Evolutionary conservation across 2,888 invertebrate species (phyloP).

Genomic region (Timandra comae): DNA sequence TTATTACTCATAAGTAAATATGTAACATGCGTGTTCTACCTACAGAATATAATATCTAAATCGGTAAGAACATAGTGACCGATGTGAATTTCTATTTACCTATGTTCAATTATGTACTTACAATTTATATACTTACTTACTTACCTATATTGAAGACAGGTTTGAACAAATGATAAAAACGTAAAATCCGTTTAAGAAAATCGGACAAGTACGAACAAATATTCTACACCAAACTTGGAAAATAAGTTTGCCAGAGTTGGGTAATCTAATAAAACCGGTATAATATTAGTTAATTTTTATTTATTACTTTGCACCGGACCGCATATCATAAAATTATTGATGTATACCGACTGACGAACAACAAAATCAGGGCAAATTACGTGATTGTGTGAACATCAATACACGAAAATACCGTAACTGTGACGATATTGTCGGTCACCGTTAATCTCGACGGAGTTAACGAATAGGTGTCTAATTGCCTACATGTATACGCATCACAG

Average conservation of each 20-base stretch:
- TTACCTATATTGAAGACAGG: too few species aligned
- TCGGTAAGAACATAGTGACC: slow-evolving; percentile 3
- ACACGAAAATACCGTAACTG: slow-evolving; percentile 21
- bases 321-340: too few species aligned
- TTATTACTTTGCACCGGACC: too few species aligned
- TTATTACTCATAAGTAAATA: slow-evolving; percentile 16
- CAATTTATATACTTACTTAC: too few species aligned
- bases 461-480: slow-evolving; percentile 37
- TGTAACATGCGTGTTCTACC: not conserved
- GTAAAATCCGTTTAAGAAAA: too few species aligned
- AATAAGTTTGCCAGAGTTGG: too few species aligned
- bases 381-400: slow-evolving; percentile 13
- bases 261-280: too few species aligned
- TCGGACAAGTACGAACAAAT: too few species aligned
- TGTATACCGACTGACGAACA: too few species aligned
- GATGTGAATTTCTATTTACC: not conserved
- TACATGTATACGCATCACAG: slow-evolving; percentile 22
- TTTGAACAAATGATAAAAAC: too few species aligned
- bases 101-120: not conserved
- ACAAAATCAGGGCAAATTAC: slow-evolving; percentile 21
- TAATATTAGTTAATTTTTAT: too few species aligned
- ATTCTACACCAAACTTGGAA: too few species aligned
- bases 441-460: slow-evolving; percentile 24
- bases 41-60: slow-evolving; percentile 1
- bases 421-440: slow-evolving; percentile 24